Conservation (phyloP, 1,140 invertebrate genomes). For the Pinna nobilis region DNA sequence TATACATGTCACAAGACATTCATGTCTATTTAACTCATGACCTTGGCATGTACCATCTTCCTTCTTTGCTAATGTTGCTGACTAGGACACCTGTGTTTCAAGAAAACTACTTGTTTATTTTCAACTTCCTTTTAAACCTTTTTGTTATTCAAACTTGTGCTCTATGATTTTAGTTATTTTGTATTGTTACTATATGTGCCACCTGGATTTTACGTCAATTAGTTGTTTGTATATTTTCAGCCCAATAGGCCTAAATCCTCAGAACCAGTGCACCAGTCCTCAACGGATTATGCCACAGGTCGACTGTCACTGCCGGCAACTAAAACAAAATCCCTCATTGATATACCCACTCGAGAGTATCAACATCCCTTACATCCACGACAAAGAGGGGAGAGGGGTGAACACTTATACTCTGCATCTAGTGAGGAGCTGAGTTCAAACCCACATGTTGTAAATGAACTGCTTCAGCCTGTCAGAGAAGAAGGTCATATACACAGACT, state of each 20-base stretch:
- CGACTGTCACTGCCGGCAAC: not conserved
- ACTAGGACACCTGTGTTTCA: no score
- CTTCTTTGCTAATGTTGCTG: no score
- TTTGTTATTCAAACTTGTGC: not conserved
- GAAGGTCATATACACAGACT: conserved; percentile 1
- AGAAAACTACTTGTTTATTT: no score
- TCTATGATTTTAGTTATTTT: no score
- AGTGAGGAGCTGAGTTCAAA: not conserved
- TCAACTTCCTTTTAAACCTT: not conserved
- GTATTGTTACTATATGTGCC: not conserved
- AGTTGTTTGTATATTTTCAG: not conserved
- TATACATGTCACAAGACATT: no score
- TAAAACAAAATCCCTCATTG: not conserved
- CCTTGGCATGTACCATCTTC: no score
- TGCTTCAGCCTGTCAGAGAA: conserved; percentile 23
- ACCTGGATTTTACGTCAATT: not conserved
- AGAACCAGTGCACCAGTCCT: not conserved
- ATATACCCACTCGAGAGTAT: not conserved
- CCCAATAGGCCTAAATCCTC: not conserved
- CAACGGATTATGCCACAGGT: not conserved
- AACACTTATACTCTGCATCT: not conserved
- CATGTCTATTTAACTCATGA: no score
- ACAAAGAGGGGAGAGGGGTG: not conserved
- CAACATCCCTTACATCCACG: not conserved
- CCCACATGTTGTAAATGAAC: conserved; percentile 27